Evolutionary conservation across 2,797 vertebrate species (phyloP).

Genomic region (Steatocranus sp.): DNA sequence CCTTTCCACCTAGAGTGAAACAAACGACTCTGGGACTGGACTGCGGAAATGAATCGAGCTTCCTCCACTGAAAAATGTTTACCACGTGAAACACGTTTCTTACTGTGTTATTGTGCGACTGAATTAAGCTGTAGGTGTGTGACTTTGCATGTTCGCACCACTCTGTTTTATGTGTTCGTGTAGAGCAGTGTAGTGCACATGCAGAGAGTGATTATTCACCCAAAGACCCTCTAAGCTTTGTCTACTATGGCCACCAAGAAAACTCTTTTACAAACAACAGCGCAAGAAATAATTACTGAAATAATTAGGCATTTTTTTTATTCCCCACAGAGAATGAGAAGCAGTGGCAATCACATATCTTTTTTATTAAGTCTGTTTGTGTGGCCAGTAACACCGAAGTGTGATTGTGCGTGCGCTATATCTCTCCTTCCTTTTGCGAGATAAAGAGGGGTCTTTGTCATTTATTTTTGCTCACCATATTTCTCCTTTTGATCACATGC

Average conservation of each 20-base stretch:
- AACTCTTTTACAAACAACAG: neutral
- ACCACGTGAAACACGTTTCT: neutral
- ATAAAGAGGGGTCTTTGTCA: neutral
- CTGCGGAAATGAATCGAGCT: neutral
- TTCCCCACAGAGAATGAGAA: neutral
- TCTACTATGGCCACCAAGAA: neutral
- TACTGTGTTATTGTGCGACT: neutral
- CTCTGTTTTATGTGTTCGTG: neutral
- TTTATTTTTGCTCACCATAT: neutral
- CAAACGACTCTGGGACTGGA: neutral
- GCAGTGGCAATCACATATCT: neutral
- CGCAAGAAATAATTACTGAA: neutral
- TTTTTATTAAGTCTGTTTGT: neutral
- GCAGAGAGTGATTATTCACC: neutral
- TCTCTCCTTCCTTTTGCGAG: neutral
- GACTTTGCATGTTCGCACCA: neutral
- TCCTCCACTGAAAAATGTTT: neutral
- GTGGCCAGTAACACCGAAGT: neutral
- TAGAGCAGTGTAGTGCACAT: neutral
- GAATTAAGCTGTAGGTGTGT: neutral
- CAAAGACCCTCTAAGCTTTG: neutral
- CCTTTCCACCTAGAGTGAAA: constrained; percentile 9
- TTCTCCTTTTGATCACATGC: neutral
- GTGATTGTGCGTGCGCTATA: neutral
- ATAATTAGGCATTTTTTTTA: neutral